phyloP scores from a whole-genome alignment of 1,140 invertebrate species.

The Phymastichus coffea region DNA sequence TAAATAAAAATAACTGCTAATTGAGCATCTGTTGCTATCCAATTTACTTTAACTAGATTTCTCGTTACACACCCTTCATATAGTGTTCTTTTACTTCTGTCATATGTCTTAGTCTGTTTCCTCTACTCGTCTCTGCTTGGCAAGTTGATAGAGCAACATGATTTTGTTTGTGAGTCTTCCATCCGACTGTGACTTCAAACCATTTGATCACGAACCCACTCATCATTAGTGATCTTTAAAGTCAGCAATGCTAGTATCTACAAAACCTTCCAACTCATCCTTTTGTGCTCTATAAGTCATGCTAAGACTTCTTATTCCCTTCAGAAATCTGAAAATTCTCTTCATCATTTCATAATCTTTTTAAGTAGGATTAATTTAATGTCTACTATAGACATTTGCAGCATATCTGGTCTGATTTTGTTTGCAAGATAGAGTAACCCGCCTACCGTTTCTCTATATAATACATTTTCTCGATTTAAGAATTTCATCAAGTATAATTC shows the following conservation, averaged over 20 bases:
- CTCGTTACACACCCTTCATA: no score
- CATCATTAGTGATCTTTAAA: conserved; percentile 8
- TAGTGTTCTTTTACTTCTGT: no score
- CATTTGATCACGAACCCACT: conserved; percentile 3
- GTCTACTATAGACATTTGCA: neutral
- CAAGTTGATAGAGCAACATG: conserved; percentile 24
- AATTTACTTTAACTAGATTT: no score
- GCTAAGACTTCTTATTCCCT: neutral
- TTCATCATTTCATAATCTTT: neutral
- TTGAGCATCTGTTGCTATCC: no score
- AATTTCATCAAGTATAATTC: neutral
- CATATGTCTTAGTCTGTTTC: no score
- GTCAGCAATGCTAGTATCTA: conserved; percentile 23
- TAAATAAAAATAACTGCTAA: no score
- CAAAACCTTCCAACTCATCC: conserved; percentile 3
- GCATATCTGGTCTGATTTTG: neutral
- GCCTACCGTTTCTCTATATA: neutral
- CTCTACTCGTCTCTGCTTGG: no score
- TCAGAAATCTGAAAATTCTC: neutral
- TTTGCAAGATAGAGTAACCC: neutral
- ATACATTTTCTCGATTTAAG: neutral
- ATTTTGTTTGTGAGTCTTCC: conserved; percentile 11
- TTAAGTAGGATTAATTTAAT: neutral
- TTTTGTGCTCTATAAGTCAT: no score
- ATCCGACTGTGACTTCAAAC: neutral